Evolutionary conservation across 2,797 vertebrate genomes (phyloP).

Genomic region (Morelia viridis): DNA sequence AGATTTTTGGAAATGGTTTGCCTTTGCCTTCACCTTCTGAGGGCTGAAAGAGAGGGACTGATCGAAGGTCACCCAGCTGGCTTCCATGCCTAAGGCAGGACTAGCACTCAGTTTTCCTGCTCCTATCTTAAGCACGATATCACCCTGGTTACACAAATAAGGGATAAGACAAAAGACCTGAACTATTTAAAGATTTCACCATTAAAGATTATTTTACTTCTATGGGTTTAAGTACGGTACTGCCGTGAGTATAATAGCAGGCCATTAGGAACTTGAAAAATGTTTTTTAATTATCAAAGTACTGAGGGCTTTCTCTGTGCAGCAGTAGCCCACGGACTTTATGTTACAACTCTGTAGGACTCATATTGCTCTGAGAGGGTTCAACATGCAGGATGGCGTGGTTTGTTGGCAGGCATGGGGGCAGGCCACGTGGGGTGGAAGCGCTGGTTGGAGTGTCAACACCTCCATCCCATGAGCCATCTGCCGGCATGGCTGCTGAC

Average conservation of each 20-base stretch:
- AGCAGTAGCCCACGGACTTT: neutral
- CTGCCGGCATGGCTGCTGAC: neutral
- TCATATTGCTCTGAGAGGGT: neutral
- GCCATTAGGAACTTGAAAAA: neutral
- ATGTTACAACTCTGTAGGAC: too few species aligned
- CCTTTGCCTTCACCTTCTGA: neutral
- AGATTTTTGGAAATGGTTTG: neutral
- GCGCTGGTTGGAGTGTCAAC: neutral
- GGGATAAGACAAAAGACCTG: constrained; percentile 5
- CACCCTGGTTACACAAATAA: neutral
- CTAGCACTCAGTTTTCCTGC: neutral
- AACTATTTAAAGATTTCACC: neutral
- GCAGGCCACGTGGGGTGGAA: neutral
- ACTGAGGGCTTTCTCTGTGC: neutral
- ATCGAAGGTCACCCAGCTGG: neutral
- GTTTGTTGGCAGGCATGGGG: neutral
- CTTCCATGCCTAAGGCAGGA: neutral
- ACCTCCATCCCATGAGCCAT: neutral
- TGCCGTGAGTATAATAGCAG: neutral
- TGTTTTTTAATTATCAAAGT: neutral
- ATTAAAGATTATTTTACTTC: neutral
- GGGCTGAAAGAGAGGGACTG: neutral
- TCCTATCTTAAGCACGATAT: neutral
- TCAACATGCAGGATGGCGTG: neutral
- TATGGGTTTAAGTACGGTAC: neutral